Conservation (phyloP, 2,888 invertebrate species). For the Agonopterix subpropinquella region DNA sequence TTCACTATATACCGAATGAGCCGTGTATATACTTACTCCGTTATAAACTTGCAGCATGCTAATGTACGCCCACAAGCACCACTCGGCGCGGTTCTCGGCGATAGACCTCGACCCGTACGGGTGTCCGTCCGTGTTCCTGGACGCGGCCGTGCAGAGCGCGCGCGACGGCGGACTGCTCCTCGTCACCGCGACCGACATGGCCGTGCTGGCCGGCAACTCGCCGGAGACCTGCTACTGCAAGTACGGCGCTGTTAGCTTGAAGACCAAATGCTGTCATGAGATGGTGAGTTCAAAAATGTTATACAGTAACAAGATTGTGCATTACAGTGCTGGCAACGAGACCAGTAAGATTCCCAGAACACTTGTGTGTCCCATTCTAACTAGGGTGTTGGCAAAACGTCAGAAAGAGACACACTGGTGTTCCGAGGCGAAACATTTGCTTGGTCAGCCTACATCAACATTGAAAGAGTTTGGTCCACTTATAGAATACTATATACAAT, state of each 20-base stretch:
- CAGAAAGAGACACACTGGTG: too few species aligned
- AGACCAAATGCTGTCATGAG: constrained; percentile 94
- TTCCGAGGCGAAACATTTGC: too few species aligned
- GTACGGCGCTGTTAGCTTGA: constrained; percentile 93
- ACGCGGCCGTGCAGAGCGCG: constrained; percentile 89
- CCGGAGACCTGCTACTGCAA: constrained; percentile 95
- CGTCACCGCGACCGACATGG: constrained; percentile 98
- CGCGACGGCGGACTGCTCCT: constrained; percentile 90
- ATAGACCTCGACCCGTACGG: constrained; percentile 99
- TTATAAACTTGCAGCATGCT: constrained; percentile 77
- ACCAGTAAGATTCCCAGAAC: too few species aligned
- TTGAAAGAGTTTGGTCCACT: too few species aligned
- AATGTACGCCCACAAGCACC: constrained; percentile 86
- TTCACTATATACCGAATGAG: too few species aligned
- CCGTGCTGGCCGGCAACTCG: constrained; percentile 94
- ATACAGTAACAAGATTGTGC: too few species aligned
- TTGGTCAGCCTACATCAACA: too few species aligned
- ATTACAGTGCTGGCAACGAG: too few species aligned
- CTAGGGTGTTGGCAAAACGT: too few species aligned
- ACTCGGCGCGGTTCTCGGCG: constrained; percentile 84
- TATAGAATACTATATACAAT: too few species aligned
- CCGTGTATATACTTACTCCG: background rate
- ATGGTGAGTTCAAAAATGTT: constrained; percentile 86
- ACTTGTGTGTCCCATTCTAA: too few species aligned
- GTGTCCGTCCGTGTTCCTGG: constrained; percentile 93